Conservation (phyloP, 1,140 invertebrate genomes). For the Drosophila santomea region DNA sequence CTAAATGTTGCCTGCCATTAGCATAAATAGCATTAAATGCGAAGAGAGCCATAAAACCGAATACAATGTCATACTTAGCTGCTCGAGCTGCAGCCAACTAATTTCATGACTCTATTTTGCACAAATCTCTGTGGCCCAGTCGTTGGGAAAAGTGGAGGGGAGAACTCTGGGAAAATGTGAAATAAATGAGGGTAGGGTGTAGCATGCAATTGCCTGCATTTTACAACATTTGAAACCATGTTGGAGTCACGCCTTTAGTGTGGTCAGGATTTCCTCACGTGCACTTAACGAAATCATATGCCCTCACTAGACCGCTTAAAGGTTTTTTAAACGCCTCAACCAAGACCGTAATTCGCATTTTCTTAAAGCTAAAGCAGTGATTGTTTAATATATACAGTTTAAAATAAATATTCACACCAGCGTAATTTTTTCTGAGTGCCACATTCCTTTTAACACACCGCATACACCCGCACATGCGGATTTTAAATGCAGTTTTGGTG, state of each 20-base stretch:
- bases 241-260: conserved; percentile 22
- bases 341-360: no score
- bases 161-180: background rate
- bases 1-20: conserved; percentile 50
- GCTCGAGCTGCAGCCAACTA: conserved; percentile 58
- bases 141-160: background rate
- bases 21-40: conserved; percentile 52
- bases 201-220: conserved; percentile 46
- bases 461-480: conserved; percentile 20
- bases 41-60: conserved; percentile 47
- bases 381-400: background rate
- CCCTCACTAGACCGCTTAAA: no score
- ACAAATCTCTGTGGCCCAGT: conserved; percentile 49
- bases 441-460: background rate
- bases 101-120: conserved; percentile 74
- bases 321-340: no score
- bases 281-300: conserved; percentile 11
- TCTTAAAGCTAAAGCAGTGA: no score
- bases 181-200: background rate
- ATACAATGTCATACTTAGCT: conserved; percentile 53
- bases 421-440: background rate
- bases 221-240: conserved; percentile 62
- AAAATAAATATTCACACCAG: no score
- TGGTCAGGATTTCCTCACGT: conserved; percentile 19
- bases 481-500: conserved; percentile 57